Evolutionary conservation across 1,140 invertebrate species (phyloP), one percentile per base, ranked within the genome.

Genomic region (Megathymus violae): DNA sequence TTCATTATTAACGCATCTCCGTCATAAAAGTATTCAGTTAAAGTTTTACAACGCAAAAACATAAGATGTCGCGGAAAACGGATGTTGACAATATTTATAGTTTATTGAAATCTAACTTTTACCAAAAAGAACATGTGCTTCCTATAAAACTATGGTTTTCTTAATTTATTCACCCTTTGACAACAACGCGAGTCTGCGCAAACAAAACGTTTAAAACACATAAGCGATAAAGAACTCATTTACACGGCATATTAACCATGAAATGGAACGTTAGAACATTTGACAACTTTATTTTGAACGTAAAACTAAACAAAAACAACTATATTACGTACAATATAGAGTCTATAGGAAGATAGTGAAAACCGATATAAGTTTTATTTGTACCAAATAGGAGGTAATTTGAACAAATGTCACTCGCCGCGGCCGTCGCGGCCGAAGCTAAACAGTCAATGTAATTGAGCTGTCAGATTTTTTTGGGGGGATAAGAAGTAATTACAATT

Each of bases 161-260:
- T 58, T 85, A 85, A 85, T 87, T 69, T 85, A 90, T 90, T 81
- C 85, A 88, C 84, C 85, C 85, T 73, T 62, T 58, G 50, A n/a
- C 46, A 40, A 58, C 52, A 59, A 67, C 62, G 54, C 25, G 43
- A 67, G n/a, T n/a, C 71, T 80, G 80, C 68, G 82, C 75, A 85
- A 84, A 87, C 78, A 82, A 62, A 67, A 64, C 64, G 74, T 76
- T 88, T 82, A 79, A 88, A 89, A 85, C 80, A 78, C 75, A 75
- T 75, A 69, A 69, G 27, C 78, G 80, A 86, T 88, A 90, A 90
- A 88, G 88, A 88, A 90, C 85, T 88, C 82, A 90, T 90, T 90
- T 90, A 86, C 76, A 90, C 85, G 85, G 74, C 70, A 69, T 78
- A 83, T 90, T 90, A 88, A 78, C 78, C 79, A 67, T 73, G 79